Evolutionary conservation across 1,140 invertebrate genomes (phyloP).

Genomic region (Zaprionus ghesquierei): DNA sequence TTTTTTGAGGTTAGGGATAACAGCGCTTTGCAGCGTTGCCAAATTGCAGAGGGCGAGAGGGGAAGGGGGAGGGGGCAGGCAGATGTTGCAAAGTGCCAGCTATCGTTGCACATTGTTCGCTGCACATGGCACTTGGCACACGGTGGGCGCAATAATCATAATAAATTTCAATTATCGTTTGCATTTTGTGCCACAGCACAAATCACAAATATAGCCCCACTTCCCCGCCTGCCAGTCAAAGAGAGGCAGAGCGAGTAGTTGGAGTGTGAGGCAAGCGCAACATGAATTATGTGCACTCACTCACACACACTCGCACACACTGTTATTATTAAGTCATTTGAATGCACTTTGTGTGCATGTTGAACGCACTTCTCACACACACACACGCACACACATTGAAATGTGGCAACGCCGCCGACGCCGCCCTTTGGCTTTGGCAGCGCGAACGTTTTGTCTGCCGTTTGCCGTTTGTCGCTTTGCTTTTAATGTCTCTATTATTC

Average conservation of each 20-base stretch:
- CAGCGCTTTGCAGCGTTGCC: slow-evolving; percentile 54
- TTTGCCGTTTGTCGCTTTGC: slow-evolving; percentile 59
- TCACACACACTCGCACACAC: slow-evolving; percentile 18
- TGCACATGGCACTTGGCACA: slow-evolving; percentile 41
- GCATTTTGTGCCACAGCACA: slow-evolving; percentile 51
- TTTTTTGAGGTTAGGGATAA: slow-evolving; percentile 44
- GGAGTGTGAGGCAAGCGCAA: not conserved
- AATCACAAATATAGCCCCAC: slow-evolving; percentile 28
- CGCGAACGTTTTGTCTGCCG: slow-evolving; percentile 38
- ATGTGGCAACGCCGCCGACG: slow-evolving; percentile 37
- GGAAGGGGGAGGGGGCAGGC: not conserved
- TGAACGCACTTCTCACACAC: slow-evolving; percentile 31
- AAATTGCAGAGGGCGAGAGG: slow-evolving; percentile 43
- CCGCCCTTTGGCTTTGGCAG: slow-evolving; percentile 30
- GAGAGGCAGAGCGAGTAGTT: not conserved
- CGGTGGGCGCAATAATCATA: slow-evolving; percentile 76
- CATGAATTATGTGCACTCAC: slow-evolving; percentile 54
- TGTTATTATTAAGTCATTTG: slow-evolving; percentile 81
- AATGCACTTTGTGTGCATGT: slow-evolving; percentile 67
- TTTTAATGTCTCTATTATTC: slow-evolving; percentile 79
- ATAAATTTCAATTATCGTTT: slow-evolving; percentile 82
- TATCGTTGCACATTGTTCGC: slow-evolving; percentile 40
- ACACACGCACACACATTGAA: slow-evolving; percentile 21
- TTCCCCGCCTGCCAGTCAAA: not conserved
- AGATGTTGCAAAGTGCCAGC: slow-evolving; percentile 28